Evolutionary conservation across 2,888 invertebrate species (phyloP).

Genomic region (Volucella inanis): DNA sequence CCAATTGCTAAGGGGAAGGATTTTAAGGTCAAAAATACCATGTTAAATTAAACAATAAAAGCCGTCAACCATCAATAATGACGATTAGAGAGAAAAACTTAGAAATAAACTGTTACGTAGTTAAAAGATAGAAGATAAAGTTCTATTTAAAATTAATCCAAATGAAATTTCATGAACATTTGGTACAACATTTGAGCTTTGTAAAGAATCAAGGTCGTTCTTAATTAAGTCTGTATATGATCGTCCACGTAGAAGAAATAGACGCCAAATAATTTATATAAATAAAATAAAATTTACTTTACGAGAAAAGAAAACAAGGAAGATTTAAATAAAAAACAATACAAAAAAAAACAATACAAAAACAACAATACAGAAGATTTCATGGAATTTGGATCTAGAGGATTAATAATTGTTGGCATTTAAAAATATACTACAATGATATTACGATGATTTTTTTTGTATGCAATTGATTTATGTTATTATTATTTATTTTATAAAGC

Average conservation of each 20-base stretch:
- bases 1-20: constrained; percentile 8
- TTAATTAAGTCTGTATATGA: constrained; percentile 12
- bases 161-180: constrained; percentile 13
- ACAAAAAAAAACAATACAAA: too few species aligned
- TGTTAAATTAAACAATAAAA: background rate
- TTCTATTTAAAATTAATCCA: constrained; percentile 20
- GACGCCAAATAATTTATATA: constrained; percentile 4
- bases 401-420: too few species aligned
- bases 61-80: background rate
- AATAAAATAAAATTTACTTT: background rate
- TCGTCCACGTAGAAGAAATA: constrained; percentile 8
- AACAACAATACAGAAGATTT: too few species aligned
- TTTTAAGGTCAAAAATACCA: constrained; percentile 26
- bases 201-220: constrained; percentile 32
- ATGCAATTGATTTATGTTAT: too few species aligned
- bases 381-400: too few species aligned
- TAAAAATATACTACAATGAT: too few species aligned
- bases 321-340: too few species aligned
- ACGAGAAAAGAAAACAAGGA: too few species aligned
- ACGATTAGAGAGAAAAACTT: background rate
- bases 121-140: constrained; percentile 4
- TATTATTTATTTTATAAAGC: too few species aligned
- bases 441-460: too few species aligned
- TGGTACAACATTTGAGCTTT: constrained; percentile 7
- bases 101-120: constrained; percentile 7